phyloP scores from a whole-genome alignment of 2,113 vertebrate genomes.

The Nipponia nippon region DNA sequence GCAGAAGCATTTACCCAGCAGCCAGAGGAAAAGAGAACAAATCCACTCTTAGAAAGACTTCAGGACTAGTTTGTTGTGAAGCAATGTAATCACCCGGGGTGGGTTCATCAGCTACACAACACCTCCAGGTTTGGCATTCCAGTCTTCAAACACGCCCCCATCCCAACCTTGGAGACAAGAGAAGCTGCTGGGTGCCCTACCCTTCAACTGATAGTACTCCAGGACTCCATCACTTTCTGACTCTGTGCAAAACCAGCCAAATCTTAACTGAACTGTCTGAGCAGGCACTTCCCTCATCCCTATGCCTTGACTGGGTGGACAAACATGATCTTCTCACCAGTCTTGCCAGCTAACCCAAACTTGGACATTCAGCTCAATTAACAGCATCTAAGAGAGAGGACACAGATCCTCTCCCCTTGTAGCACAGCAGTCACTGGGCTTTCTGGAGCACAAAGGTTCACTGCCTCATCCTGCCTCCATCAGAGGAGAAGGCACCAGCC shows the following conservation, averaged over 20 bases:
- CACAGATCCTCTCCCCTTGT: rapidly evolving
- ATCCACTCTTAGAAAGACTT: not conserved
- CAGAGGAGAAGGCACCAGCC: not conserved
- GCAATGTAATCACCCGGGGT: not conserved
- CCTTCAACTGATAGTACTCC: not conserved
- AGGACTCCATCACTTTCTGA: not conserved
- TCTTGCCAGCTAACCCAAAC: not conserved
- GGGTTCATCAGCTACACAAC: not conserved
- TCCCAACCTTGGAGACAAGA: not conserved
- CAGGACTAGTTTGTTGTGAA: not conserved
- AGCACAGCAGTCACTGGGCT: not conserved
- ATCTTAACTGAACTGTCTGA: not conserved
- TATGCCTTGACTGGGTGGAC: not conserved
- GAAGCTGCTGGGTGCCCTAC: not conserved
- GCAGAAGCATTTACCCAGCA: not conserved
- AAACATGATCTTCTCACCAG: not conserved
- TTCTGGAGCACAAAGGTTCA: not conserved
- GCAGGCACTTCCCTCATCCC: not conserved
- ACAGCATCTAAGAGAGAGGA: not conserved
- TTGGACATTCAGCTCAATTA: not conserved
- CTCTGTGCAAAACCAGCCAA: not conserved
- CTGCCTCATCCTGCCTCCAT: too few relatives aligned
- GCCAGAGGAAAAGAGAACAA: not conserved
- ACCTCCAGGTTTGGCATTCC: not conserved
- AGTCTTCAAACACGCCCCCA: not conserved